These are phyloP conservation scores for Lytechinus pictus DNA, from an alignment of 35 echinoderm and acorn worm species.

Conservation along the genomic window DNA sequence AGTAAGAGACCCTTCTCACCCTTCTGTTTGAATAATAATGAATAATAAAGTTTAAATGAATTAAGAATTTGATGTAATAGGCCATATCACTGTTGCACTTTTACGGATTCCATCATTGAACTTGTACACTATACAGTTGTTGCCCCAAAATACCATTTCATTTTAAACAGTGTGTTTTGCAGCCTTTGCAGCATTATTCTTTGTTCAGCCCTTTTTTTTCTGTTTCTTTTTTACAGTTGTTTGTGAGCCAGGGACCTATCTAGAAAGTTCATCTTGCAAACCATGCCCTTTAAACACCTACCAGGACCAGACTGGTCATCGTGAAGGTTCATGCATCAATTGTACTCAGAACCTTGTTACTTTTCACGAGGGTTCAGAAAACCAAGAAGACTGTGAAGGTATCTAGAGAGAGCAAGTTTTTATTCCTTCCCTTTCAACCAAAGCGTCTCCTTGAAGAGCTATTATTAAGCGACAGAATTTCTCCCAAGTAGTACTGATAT, in stretches of 20 bases:
- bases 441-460: too few relatives aligned
- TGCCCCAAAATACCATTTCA: not conserved
- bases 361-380: not conserved
- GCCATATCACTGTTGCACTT: not conserved
- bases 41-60: too few relatives aligned
- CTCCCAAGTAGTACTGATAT: too few relatives aligned
- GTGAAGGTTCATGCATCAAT: not conserved
- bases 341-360: not conserved
- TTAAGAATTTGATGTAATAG: not conserved
- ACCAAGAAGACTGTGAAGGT: not conserved
- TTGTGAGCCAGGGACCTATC: not conserved
- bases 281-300: constrained; percentile 3
- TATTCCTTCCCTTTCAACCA: not conserved
- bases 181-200: not conserved
- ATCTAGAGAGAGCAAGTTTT: not conserved
- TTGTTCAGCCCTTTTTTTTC: too few relatives aligned
- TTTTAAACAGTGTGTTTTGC: not conserved
- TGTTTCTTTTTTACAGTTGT: not conserved
- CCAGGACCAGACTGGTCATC: not conserved
- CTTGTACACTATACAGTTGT: not conserved
- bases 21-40: too few relatives aligned
- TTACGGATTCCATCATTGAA: not conserved
- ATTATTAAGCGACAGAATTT: too few relatives aligned
- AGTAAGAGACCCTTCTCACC: too few relatives aligned
- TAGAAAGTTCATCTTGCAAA: not conserved